These are phyloP conservation scores for Eupristina koningsbergeri DNA, from an alignment of 1,140 invertebrate species.

Conservation along the genomic window DNA sequence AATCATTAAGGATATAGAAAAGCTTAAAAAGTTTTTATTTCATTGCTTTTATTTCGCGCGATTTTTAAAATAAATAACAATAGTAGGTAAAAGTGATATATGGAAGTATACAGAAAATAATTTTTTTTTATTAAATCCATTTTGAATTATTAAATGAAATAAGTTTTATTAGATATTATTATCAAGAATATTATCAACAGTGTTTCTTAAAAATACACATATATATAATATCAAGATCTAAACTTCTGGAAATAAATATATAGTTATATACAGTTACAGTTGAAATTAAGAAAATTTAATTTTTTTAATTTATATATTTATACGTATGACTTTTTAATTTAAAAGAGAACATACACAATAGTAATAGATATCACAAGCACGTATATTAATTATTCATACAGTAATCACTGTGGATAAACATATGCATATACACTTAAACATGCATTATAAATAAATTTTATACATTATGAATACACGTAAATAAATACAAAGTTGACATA, in stretches of 20 bases:
- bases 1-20: background rate
- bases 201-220: no score
- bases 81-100: background rate
- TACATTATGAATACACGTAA: background rate
- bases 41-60: slow-evolving; percentile 35
- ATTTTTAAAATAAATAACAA: background rate
- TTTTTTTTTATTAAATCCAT: background rate
- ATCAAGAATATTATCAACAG: no score
- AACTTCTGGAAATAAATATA: background rate
- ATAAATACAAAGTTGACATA: slow-evolving; percentile 21
- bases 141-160: background rate
- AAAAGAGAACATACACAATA: background rate
- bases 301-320: no score
- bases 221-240: no score
- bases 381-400: background rate
- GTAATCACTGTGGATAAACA: no score
- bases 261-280: no score
- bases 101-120: background rate
- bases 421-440: background rate
- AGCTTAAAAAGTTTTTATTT: slow-evolving; percentile 41
- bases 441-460: no score
- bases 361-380: background rate
- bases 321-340: background rate
- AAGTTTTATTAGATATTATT: background rate
- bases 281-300: no score